Conservation (phyloP, 1,140 invertebrate genomes). For the Cotesia glomerata region DNA sequence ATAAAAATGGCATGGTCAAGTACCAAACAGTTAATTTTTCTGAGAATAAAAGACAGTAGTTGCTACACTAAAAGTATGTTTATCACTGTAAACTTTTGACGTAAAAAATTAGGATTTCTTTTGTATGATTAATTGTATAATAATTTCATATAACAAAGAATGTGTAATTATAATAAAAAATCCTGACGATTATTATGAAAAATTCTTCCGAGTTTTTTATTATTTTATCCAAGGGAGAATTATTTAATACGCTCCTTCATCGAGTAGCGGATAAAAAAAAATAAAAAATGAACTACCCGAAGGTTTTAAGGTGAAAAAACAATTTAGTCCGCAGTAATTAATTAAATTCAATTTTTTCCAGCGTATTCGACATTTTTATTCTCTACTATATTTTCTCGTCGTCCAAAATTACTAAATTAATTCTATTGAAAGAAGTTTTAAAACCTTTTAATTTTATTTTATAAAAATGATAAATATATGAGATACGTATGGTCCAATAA, state of each 20-base stretch:
- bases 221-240: neutral
- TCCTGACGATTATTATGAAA: neutral
- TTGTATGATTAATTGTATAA: too few relatives aligned
- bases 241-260: conserved; percentile 18
- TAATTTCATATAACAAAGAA: neutral
- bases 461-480: too few relatives aligned
- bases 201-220: too few relatives aligned
- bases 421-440: too few relatives aligned
- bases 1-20: too few relatives aligned
- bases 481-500: too few relatives aligned
- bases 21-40: too few relatives aligned
- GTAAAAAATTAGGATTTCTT: too few relatives aligned
- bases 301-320: conserved; percentile 1
- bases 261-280: neutral
- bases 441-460: too few relatives aligned
- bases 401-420: neutral
- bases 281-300: neutral
- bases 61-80: too few relatives aligned
- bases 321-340: conserved; percentile 27
- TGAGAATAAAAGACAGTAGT: too few relatives aligned
- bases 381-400: neutral
- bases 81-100: too few relatives aligned
- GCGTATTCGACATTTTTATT: conserved; percentile 8
- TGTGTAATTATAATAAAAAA: neutral
- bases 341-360: conserved; percentile 27